Conservation (phyloP, 2,888 invertebrate genomes). For the Drosophila ustulata region DNA sequence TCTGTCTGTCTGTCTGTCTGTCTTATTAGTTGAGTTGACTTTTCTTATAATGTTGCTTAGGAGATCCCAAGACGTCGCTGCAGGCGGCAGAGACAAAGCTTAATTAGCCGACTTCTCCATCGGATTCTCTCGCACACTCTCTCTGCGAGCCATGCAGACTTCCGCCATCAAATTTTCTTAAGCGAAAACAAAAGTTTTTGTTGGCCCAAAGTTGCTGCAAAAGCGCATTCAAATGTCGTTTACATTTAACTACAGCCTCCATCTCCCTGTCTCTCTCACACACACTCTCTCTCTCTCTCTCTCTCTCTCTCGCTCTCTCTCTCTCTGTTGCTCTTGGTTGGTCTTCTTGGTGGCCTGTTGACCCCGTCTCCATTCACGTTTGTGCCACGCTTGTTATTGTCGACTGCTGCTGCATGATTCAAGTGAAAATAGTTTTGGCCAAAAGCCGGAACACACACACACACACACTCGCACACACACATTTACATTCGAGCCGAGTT, state of each 20-base stretch:
- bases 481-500: neutral
- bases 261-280: too few species aligned
- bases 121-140: neutral
- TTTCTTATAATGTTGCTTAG: too few species aligned
- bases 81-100: neutral
- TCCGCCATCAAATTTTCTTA: slow-evolving; percentile 4
- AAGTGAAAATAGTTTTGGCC: slow-evolving; percentile 43
- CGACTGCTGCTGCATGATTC: slow-evolving; percentile 43
- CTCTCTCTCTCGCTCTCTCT: neutral
- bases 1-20: too few species aligned
- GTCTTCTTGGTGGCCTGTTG: slow-evolving; percentile 17
- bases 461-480: neutral
- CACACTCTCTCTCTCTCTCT: neutral
- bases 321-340: slow-evolving; percentile 11
- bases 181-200: neutral
- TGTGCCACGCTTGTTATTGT: slow-evolving; percentile 37
- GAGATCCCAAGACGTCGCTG: too few species aligned
- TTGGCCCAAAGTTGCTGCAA: slow-evolving; percentile 1
- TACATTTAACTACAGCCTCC: neutral
- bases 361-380: slow-evolving; percentile 13
- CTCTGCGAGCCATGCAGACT: neutral
- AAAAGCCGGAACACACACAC: slow-evolving; percentile 11
- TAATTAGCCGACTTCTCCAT: neutral
- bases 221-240: slow-evolving; percentile 29
- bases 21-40: too few species aligned